Base-by-base conservation (phyloP, 1,140 invertebrate genomes). In the Megalopta genalis region DNA sequence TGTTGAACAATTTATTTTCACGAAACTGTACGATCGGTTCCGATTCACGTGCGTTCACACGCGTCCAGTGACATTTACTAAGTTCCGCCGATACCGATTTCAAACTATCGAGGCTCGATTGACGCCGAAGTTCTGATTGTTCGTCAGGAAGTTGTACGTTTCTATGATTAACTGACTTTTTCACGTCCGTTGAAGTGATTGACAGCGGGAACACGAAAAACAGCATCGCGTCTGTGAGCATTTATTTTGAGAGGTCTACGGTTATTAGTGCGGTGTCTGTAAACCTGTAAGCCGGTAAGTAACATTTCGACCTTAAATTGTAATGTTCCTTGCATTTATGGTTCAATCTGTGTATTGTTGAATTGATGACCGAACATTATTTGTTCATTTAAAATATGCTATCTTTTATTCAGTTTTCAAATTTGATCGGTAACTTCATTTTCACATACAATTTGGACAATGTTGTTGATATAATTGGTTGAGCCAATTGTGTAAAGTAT, bases 61-160 rank as follows among this genome's bases (percentile, higher is more conserved):
- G 67, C 75, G 59, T 4, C 37, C 37, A 78, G 59, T 78, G 69
- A 72, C 76, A 7, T 78, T 72, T 57, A 46, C n/a, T 6, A 69
- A 25, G 42, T 67, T 46, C 3, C 49, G 23, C 37, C 57, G 54
- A 32, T 27, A 72, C 10, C 12, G 49, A 8, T 57, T 39, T 23
- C 1, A 39, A 65, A 57, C 76, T 16, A 8, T 70, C 4, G 1
- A 39, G 65, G 63, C 14, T 21, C 32, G 16, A 62, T 42, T 63
- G 9, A 16, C 46, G 10, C 46, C 23, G 21, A 37, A 49, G 5
- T 37, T 77, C 6, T 1, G 25, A 39, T 37, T 12, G 42, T 49
- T n/a, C 18, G 9, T 46, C n/a, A 9, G 23, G 69, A 64, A 57
- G 54, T 37, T 72, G 60, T n/a, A n/a, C 21, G n/a, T 46, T 72